Conservation (phyloP, 1,140 invertebrate species). For the Latrodectus geometricus region DNA sequence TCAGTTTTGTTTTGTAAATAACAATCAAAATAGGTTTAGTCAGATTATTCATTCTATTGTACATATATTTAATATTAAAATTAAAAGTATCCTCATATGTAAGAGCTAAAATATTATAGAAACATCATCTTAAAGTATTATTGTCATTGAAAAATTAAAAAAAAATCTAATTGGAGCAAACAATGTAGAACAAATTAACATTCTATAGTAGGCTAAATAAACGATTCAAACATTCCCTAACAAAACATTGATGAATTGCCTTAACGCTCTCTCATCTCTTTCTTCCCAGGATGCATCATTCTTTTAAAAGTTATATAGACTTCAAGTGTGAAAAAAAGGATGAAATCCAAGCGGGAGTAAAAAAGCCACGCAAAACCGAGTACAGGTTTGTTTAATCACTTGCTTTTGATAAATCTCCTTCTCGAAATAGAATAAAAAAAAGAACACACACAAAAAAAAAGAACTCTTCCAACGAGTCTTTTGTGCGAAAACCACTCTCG, state of each 20-base stretch:
- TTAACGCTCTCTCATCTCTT: not conserved
- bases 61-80: too few relatives aligned
- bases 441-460: not conserved
- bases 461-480: conserved; percentile 43
- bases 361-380: not conserved
- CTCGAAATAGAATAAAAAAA: not conserved
- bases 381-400: conserved; percentile 18
- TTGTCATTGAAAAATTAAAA: too few relatives aligned
- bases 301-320: not conserved
- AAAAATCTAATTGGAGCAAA: too few relatives aligned
- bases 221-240: not conserved
- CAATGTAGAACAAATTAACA: too few relatives aligned
- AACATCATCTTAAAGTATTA: not conserved
- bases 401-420: conserved; percentile 38
- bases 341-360: not conserved
- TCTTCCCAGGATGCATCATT: not conserved
- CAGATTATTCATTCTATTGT: too few relatives aligned
- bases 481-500: conserved; percentile 22
- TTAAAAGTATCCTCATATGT: not conserved
- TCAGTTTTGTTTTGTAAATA: too few relatives aligned
- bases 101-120: not conserved
- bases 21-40: too few relatives aligned
- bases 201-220: not conserved
- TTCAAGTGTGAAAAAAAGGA: not conserved
- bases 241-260: not conserved